Evolutionary conservation across 2,888 invertebrate species (phyloP).

Genomic region (Clistopyga incitator): DNA sequence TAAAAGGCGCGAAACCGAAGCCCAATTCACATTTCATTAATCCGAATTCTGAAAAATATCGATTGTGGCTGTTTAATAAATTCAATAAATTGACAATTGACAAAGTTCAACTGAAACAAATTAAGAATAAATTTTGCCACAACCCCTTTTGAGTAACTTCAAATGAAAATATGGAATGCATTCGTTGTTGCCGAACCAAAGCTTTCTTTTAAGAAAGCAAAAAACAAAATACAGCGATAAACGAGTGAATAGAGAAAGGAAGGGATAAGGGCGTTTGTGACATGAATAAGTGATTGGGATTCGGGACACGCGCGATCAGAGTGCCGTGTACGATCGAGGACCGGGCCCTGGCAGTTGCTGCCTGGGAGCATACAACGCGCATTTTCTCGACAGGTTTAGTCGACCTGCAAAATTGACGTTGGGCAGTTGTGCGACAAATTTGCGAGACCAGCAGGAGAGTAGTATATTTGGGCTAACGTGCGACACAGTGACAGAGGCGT

Average conservation of each 20-base stretch:
- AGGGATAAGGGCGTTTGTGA: not conserved
- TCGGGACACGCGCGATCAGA: constrained; percentile 26
- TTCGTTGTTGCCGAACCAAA: too few species aligned
- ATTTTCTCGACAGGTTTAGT: constrained; percentile 40
- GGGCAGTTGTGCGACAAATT: constrained; percentile 57
- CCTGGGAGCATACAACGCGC: constrained; percentile 19
- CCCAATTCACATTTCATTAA: too few species aligned
- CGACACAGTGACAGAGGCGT: constrained; percentile 1
- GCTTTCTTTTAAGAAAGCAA: too few species aligned
- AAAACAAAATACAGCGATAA: too few species aligned
- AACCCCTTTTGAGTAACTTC: too few species aligned
- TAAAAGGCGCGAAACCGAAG: too few species aligned
- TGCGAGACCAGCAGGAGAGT: constrained; percentile 25
- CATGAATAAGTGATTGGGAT: constrained; percentile 36
- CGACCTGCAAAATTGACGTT: constrained; percentile 52
- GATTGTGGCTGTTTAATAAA: too few species aligned
- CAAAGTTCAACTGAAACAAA: too few species aligned
- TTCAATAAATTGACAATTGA: too few species aligned
- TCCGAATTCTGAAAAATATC: too few species aligned
- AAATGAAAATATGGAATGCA: too few species aligned
- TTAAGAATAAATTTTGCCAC: too few species aligned
- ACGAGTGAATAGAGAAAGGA: not conserved
- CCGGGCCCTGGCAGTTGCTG: constrained; percentile 19
- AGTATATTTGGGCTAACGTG: constrained; percentile 31
- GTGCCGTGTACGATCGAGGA: constrained; percentile 27